Evolutionary conservation across 2,113 vertebrate species (phyloP).

Genomic region (Cinclus cinclus): DNA sequence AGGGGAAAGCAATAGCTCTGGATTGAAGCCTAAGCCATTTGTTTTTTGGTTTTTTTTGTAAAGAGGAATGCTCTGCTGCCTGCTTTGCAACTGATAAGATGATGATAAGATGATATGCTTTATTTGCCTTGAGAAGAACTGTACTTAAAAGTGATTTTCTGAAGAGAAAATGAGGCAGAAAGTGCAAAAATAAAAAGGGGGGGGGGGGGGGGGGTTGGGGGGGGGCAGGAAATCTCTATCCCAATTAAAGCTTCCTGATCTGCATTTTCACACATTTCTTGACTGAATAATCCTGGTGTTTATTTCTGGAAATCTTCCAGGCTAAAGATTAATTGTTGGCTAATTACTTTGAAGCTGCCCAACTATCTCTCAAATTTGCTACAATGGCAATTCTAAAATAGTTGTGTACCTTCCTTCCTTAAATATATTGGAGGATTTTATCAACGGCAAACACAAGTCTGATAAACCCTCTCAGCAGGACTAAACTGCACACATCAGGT

Average conservation of each 20-base stretch:
- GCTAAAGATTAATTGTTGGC: neutral
- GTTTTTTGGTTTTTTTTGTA: neutral
- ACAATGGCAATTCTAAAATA: neutral
- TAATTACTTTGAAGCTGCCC: constrained; percentile 13
- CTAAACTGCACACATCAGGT: neutral
- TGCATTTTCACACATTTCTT: constrained; percentile 16
- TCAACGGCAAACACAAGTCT: neutral
- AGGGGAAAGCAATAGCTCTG: constrained; percentile 5
- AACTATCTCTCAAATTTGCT: neutral
- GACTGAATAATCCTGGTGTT: neutral
- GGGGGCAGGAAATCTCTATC: neutral
- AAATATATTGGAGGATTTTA: neutral
- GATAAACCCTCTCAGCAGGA: neutral
- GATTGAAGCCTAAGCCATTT: constrained; percentile 1
- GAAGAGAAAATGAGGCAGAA: constrained; percentile 21
- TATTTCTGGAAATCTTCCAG: neutral
- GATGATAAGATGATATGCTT: constrained; percentile 49
- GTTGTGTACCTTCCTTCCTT: neutral
- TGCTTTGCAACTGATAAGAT: constrained; percentile 27
- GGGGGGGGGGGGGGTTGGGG: accelerated
- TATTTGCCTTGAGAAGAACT: constrained; percentile 42
- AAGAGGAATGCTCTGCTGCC: neutral
- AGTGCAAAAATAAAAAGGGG: neutral
- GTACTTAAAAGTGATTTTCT: constrained; percentile 20
- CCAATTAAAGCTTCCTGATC: neutral